These are phyloP conservation scores for Leucoma salicis DNA, from an alignment of 2,888 invertebrate genomes.

Conservation along the genomic window DNA sequence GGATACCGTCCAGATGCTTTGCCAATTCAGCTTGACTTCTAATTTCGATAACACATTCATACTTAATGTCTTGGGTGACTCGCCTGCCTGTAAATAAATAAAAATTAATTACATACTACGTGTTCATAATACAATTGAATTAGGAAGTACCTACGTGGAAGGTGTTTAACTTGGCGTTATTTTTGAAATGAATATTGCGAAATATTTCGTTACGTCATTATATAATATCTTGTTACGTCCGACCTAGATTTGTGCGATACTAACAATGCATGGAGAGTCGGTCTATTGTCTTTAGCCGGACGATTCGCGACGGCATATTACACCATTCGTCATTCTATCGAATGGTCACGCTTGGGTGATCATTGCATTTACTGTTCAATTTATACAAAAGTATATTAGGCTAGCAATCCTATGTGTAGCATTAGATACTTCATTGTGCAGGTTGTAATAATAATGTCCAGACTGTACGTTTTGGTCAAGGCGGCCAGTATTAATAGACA, in stretches of 20 bases:
- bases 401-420: no score
- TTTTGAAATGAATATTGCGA: not conserved
- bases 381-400: no score
- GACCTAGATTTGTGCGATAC: slow-evolving; percentile 21
- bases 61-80: no score
- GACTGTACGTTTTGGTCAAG: no score
- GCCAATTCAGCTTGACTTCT: no score
- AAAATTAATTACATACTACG: not conserved
- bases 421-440: no score
- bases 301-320: slow-evolving; percentile 3
- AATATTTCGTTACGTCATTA: slow-evolving; percentile 12
- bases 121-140: not conserved
- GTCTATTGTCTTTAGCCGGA: slow-evolving; percentile 11
- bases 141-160: not conserved
- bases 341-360: slow-evolving; percentile 5
- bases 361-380: not conserved
- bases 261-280: slow-evolving; percentile 9
- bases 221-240: slow-evolving; percentile 29
- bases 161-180: not conserved
- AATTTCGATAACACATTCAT: no score
- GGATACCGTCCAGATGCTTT: no score
- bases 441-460: no score
- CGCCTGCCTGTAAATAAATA: no score
- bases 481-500: no score
- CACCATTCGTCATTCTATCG: slow-evolving; percentile 4